Evolutionary conservation across 2,888 invertebrate species (phyloP), one percentile per base, ranked within the genome.

Genomic region (Aphrophora alni): DNA sequence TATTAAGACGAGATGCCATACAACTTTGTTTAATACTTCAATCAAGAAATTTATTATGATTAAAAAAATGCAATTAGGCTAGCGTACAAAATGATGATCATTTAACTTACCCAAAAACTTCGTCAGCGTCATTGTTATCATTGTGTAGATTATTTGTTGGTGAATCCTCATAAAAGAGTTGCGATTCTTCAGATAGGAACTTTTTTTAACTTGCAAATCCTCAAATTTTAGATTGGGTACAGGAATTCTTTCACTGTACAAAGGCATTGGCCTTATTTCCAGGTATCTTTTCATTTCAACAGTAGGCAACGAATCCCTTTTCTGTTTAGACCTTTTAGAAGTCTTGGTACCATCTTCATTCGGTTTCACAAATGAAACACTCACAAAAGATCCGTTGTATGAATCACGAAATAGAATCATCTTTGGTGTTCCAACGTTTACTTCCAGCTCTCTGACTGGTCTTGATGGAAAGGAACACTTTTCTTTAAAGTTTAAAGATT

Each of bases 71-170:
- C n/a, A n/a, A n/a, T n/a, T n/a, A n/a, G n/a, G n/a, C n/a, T n/a
- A n/a, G n/a, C n/a, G n/a, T n/a, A n/a, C n/a, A n/a, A n/a, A n/a
- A n/a, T n/a, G n/a, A n/a, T n/a, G n/a, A n/a, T n/a, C n/a, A n/a
- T n/a, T n/a, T n/a, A n/a, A 25, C 71, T 25, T 71, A 71, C 71
- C 71, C 71, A 26, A 71, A 71, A 26, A 71, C 71, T 25, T 71
- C 71, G 33, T 71, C 12, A 26, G n/a, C 25, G 26, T 28, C 27
- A 71, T 71, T 25, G 27, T 70, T 70, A 5, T 71, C 71, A 24
- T 26, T 71, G 71, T 24, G n/a, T 27, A n/a, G 21, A 10, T 3
- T 12, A 17, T n/a, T 25, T 24, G 71, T 27, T n/a, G n/a, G n/a
- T 26, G 25, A 71, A 25, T 26, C 25, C 24, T 71, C 71, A 25